phyloP scores from a whole-genome alignment of 1,140 invertebrate genomes.

The Orchestia grillus region DNA sequence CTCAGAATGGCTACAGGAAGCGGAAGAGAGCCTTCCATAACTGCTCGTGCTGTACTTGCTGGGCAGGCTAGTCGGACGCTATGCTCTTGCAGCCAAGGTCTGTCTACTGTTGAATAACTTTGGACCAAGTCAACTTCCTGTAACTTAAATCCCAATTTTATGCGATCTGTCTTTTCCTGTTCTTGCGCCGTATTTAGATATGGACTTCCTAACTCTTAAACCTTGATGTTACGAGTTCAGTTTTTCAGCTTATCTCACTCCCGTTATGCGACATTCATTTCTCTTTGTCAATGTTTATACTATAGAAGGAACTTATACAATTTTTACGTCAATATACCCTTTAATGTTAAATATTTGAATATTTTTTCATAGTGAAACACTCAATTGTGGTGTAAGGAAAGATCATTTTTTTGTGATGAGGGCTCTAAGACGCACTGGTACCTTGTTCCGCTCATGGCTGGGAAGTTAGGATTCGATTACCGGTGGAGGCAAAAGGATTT shows the following conservation, averaged over 20 bases:
- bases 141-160: not conserved
- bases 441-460: no score
- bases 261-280: not conserved
- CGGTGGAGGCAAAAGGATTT: no score
- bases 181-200: not conserved
- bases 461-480: no score
- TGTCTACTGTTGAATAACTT: slow-evolving; percentile 48
- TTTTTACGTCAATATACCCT: no score
- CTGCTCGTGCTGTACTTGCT: slow-evolving; percentile 47
- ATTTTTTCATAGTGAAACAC: no score
- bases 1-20: slow-evolving; percentile 40
- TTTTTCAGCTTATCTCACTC: not conserved
- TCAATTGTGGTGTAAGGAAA: no score
- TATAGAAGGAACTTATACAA: no score
- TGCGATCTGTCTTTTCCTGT: not conserved
- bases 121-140: slow-evolving; percentile 32
- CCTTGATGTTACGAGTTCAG: not conserved
- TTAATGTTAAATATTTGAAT: no score
- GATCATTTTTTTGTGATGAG: no score
- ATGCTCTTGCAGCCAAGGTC: slow-evolving; percentile 41
- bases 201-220: not conserved
- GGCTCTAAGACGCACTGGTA: no score
- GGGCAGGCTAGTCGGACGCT: not conserved
- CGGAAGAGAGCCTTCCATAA: slow-evolving; percentile 26
- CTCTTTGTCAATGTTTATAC: no score